phyloP scores from a whole-genome alignment of 2,888 invertebrate species.

The Oxytorus armatus region DNA sequence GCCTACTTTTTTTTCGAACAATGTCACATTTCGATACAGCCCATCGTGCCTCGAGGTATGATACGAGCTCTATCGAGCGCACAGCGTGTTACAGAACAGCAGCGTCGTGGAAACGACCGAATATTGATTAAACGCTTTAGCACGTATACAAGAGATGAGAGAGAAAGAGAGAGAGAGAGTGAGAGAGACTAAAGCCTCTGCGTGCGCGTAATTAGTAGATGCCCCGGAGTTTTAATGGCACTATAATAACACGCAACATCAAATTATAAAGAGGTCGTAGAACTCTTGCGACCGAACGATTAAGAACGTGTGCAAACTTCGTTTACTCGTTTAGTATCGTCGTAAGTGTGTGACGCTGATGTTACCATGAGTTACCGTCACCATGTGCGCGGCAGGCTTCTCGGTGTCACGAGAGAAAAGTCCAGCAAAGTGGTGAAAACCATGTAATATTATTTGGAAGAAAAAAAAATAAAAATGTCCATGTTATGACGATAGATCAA shows the following conservation, averaged over 20 bases:
- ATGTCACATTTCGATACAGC: constrained; percentile 33
- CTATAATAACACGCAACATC: constrained; percentile 82
- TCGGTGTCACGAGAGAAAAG: neutral
- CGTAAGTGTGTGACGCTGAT: constrained; percentile 40
- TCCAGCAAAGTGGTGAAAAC: neutral
- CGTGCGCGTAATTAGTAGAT: constrained; percentile 82
- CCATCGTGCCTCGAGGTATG: constrained; percentile 37
- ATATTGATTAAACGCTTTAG: constrained; percentile 79
- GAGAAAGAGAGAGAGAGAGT: constrained; percentile 40
- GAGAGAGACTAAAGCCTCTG: constrained; percentile 66
- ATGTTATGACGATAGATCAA: neutral
- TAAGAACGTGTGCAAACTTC: constrained; percentile 70
- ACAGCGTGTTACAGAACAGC: constrained; percentile 46
- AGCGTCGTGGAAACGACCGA: constrained; percentile 75
- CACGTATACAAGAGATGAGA: constrained; percentile 61
- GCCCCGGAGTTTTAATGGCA: constrained; percentile 80
- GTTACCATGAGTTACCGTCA: constrained; percentile 44
- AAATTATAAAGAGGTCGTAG: constrained; percentile 79
- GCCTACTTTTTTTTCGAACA: constrained; percentile 12
- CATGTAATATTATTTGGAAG: neutral
- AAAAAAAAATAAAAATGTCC: neutral
- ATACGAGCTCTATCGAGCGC: constrained; percentile 46
- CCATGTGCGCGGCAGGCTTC: neutral
- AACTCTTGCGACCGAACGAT: constrained; percentile 71
- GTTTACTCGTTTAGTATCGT: constrained; percentile 64